Evolutionary conservation across 2,888 invertebrate species (phyloP).

Genomic region (Scaeva pyrastri): DNA sequence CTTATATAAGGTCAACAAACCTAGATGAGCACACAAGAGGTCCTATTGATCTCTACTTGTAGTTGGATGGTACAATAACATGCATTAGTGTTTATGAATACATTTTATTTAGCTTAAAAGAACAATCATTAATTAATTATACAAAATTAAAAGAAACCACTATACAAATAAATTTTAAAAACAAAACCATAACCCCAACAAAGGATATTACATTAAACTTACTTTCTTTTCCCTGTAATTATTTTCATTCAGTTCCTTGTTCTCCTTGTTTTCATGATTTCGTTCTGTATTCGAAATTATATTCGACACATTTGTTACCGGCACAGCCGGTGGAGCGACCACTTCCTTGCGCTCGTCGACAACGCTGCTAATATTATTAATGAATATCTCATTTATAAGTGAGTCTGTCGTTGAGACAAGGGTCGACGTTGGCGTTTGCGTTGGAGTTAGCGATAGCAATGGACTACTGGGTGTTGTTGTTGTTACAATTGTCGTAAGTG

Average conservation of each 20-base stretch:
- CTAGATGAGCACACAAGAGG: too few relatives aligned
- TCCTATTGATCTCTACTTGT: too few relatives aligned
- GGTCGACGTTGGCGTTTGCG: constrained; percentile 77
- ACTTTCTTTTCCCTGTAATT: constrained; percentile 79
- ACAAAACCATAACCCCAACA: background rate
- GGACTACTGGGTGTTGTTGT: constrained; percentile 73
- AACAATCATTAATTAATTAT: background rate
- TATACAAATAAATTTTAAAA: constrained; percentile 9
- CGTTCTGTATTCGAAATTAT: constrained; percentile 81
- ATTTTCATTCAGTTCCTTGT: constrained; percentile 79
- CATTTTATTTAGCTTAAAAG: background rate
- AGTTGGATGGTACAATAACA: too few relatives aligned
- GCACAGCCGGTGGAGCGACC: constrained; percentile 47
- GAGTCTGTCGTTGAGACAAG: constrained; percentile 82
- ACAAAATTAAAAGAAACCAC: background rate
- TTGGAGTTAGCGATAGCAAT: constrained; percentile 76
- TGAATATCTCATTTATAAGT: constrained; percentile 83
- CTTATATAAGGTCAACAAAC: too few relatives aligned
- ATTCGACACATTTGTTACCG: constrained; percentile 70
- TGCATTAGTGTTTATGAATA: too few relatives aligned
- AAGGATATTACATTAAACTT: constrained; percentile 76
- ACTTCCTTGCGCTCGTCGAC: constrained; percentile 75
- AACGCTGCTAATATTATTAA: constrained; percentile 82
- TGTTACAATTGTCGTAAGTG: constrained; percentile 76
- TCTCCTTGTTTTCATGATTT: constrained; percentile 76